Evolutionary conservation across 1,140 invertebrate genomes (phyloP), one percentile per base, ranked within the genome.

Genomic region (Drosophila kurseongensis): DNA sequence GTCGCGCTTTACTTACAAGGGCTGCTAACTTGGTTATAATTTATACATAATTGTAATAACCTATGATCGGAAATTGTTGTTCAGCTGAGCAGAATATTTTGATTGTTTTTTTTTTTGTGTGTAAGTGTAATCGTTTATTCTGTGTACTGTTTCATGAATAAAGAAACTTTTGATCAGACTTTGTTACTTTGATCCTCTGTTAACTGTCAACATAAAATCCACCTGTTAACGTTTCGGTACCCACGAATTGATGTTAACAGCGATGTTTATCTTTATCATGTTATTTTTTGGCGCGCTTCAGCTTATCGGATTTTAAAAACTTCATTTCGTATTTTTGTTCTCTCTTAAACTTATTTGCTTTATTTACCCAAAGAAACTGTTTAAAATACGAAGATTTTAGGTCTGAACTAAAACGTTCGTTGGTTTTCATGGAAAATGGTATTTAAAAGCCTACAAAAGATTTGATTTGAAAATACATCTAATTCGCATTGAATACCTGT

Each of bases 11-110:
- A 8, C n/a, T 36, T 52, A 3, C 1, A 52, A 36, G 50, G 29
- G 50, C 50, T 52, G 50, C 50, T 52, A 52, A 52, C 50, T 52
- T 52, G 50, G 29, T 52, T 52, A 52, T 36, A 52, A 36, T 52
- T 52, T 35, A 36, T 16, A 18, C 9, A 35, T 51, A 36, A 51
- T 16, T 52, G 32, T 52, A 52, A 36, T 52, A 36, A 36, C 27
- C 32, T 52, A 52, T 52, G 14, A 52, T 52, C 50, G 50, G 14
- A 36, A 52, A 52, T 52, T 52, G 32, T 36, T 51, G 50, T 52
- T 52, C 50, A 36, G 14, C 14, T 1, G 50, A 36, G 6, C 32
- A 36, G 6, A 52, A 52, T 12, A 36, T 52, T 52, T 52, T 52
- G 29, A 36, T 32, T 52, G 50, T 52, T 52, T 52, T 52, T 52